Evolutionary conservation across 2,888 invertebrate genomes (phyloP), one percentile per base, ranked within the genome.

Genomic region (Agriotes lineatus): DNA sequence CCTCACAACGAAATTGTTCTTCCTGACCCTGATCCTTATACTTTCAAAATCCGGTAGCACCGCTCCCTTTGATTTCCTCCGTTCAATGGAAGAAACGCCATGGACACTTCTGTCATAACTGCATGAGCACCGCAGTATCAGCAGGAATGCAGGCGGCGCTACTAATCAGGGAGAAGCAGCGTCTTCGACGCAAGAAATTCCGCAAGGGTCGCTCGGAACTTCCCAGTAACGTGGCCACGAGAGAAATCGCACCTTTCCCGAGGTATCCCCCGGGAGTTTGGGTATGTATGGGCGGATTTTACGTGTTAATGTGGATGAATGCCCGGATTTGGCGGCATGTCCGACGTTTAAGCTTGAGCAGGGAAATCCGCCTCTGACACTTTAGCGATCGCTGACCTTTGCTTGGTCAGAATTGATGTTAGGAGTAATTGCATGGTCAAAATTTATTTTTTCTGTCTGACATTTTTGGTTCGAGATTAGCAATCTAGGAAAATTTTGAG

Each of bases 121-220:
- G 82, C 76, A 85, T 85, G 85, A 85, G 85, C 82, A 84, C 84
- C 80, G 85, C 85, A 73, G 84, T 81, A 66, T 81, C 83, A 86
- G 90, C 90, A 88, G 90, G 91, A 84, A 95, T 95, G 94, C 95
- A 95, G 91, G 95, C 95, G 89, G 95, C 95, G 88, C 91, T 95
- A 88, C 93, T 94, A 90, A 91, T 95, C 88, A 91, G 94, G 89
- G 90, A 93, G 87, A 94, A 94, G 89, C 93, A 94, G 89, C 91
- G 93, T 88, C 92, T 93, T 87, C 88, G 90, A 82, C 90, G 91
- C 88, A 93, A 93, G 90, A 91, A 91, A 85, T 89, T 91, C 82
- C 87, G 90, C 84, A 88, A 90, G 86, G 92, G 93, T 81, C 90
- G 92, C 83, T 87, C 89, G 81, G 94, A 94, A 83, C 87, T 95